Evolutionary conservation across 1,140 invertebrate genomes (phyloP).

Genomic region (Drosophila rufa): DNA sequence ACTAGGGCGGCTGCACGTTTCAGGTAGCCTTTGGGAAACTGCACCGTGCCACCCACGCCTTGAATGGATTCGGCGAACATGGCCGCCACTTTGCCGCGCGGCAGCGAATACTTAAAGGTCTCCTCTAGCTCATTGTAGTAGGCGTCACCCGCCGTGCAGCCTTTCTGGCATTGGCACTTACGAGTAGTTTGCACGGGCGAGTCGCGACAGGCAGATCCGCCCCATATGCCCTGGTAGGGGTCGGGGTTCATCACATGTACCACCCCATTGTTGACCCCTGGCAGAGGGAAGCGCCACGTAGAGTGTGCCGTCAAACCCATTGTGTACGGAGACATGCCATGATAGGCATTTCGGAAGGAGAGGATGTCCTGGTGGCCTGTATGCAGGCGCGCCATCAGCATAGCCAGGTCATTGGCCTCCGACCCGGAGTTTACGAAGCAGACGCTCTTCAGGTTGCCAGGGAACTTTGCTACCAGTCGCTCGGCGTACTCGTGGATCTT

Average conservation of each 20-base stretch:
- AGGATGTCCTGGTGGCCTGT: slow-evolving; percentile 94
- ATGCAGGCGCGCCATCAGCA: slow-evolving; percentile 93
- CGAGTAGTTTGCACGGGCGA: slow-evolving; percentile 92
- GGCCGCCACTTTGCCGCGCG: slow-evolving; percentile 91
- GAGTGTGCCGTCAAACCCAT: slow-evolving; percentile 93
- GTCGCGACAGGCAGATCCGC: slow-evolving; percentile 94
- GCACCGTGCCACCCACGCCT: slow-evolving; percentile 95
- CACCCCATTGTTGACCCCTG: slow-evolving; percentile 90
- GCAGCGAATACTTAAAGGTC: slow-evolving; percentile 90
- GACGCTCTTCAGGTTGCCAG: slow-evolving; percentile 94
- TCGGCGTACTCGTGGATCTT: slow-evolving; percentile 96
- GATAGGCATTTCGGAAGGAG: slow-evolving; percentile 94
- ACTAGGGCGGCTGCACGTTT: slow-evolving; percentile 93
- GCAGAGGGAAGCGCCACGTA: slow-evolving; percentile 91
- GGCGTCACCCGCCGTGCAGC: slow-evolving; percentile 91
- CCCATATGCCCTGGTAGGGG: slow-evolving; percentile 95
- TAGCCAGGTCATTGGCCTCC: slow-evolving; percentile 98
- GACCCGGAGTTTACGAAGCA: slow-evolving; percentile 98
- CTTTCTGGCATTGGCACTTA: slow-evolving; percentile 88
- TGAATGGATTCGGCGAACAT: slow-evolving; percentile 98
- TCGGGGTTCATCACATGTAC: slow-evolving; percentile 97
- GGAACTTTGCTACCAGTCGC: slow-evolving; percentile 92
- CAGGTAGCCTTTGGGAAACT: slow-evolving; percentile 95
- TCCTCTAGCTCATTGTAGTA: slow-evolving; percentile 94
- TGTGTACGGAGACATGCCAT: slow-evolving; percentile 94